Percentiles rank a stretch among this genome's conserved stretches.
phyloP scores from a whole-genome alignment of 2,888 invertebrate species.

The Parthenolecanium corni region DNA sequence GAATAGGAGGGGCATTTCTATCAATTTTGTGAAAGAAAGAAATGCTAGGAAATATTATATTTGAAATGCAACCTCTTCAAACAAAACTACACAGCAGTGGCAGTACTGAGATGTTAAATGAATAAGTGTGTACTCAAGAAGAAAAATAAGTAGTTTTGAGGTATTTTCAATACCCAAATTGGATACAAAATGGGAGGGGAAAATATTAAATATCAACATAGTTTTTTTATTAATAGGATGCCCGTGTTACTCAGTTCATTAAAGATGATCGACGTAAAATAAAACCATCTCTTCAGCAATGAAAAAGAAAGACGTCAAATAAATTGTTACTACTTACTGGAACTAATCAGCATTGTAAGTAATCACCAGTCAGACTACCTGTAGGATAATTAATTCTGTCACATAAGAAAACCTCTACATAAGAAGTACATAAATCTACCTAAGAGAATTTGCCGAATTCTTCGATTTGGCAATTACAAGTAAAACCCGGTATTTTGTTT shows the following conservation, averaged over 20 bases:
- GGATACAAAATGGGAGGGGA: too few relatives aligned
- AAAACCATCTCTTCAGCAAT: background rate
- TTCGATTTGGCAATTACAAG: constrained; percentile 3
- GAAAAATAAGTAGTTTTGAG: too few relatives aligned
- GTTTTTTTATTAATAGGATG: too few relatives aligned
- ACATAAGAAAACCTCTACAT: constrained; percentile 5
- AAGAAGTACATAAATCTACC: background rate
- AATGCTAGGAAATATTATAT: too few relatives aligned
- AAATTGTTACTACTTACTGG: background rate
- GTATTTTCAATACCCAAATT: too few relatives aligned
- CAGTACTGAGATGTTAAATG: too few relatives aligned
- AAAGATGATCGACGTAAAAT: background rate
- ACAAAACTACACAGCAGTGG: too few relatives aligned
- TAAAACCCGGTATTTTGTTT: background rate
- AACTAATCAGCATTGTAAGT: constrained; percentile 5
- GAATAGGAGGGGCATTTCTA: too few relatives aligned
- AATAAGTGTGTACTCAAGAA: too few relatives aligned
- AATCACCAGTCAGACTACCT: background rate
- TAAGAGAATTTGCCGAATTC: background rate
- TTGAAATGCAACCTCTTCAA: too few relatives aligned
- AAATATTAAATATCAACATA: too few relatives aligned
- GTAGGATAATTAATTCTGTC: constrained; percentile 2
- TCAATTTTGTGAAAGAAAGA: too few relatives aligned
- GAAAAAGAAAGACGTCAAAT: background rate
- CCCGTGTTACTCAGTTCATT: background rate